Evolutionary conservation across 35 echinoderm and acorn worm genomes (phyloP).

Genomic region (Holothuria glaberrima): DNA sequence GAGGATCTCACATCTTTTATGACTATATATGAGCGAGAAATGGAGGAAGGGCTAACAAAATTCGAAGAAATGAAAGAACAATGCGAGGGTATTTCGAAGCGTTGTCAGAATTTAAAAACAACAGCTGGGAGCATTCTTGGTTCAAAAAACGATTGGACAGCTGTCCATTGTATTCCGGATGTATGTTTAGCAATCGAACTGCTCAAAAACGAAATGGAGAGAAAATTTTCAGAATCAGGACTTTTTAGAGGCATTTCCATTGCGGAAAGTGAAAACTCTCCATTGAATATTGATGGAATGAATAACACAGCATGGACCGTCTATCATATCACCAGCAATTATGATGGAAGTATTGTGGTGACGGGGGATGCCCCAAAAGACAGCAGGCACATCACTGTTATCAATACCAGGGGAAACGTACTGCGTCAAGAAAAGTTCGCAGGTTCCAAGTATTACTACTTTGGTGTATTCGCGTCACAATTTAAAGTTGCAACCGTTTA

Average conservation of each 20-base stretch:
- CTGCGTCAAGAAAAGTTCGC: not conserved
- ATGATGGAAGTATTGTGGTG: not conserved
- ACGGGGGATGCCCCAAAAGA: not conserved
- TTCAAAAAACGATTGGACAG: not conserved
- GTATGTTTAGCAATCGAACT: not conserved
- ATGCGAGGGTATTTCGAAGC: not conserved
- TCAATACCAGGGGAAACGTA: not conserved
- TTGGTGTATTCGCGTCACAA: not conserved
- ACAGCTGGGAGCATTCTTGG: not conserved
- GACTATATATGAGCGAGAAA: not conserved
- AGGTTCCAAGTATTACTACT: not conserved
- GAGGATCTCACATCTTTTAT: not conserved
- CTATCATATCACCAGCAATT: not conserved
- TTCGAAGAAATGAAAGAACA: not conserved
- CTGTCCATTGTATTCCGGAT: not conserved
- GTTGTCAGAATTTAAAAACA: not conserved
- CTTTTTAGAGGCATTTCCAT: not conserved
- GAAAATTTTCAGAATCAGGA: not conserved
- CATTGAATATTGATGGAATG: not conserved
- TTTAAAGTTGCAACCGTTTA: not conserved
- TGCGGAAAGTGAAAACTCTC: not conserved
- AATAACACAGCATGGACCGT: not conserved
- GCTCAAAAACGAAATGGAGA: not conserved
- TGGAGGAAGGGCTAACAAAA: not conserved
- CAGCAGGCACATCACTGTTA: not conserved